Evolutionary conservation across 2,888 invertebrate genomes (phyloP).

Genomic region (Piscicola geometra): DNA sequence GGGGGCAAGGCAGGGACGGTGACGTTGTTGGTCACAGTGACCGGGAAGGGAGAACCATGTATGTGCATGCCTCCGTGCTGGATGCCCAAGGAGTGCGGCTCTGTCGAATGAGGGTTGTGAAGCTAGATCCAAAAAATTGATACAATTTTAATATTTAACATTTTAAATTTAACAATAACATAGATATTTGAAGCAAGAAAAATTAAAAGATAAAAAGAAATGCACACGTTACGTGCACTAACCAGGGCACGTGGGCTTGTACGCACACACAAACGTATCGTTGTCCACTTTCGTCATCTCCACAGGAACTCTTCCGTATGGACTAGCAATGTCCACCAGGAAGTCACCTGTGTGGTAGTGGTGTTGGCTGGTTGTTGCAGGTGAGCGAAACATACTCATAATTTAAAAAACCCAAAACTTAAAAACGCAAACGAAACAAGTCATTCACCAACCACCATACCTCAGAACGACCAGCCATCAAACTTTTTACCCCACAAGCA

Average conservation of each 20-base stretch:
- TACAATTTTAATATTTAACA: too few relatives aligned
- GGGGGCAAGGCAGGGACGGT: background rate
- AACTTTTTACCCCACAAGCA: too few relatives aligned
- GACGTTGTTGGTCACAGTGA: background rate
- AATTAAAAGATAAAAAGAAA: too few relatives aligned
- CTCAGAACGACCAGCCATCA: too few relatives aligned
- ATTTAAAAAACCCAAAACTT: too few relatives aligned
- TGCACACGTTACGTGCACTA: background rate
- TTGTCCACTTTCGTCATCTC: background rate
- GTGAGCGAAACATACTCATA: too few relatives aligned
- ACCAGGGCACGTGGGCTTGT: background rate
- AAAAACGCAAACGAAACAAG: too few relatives aligned
- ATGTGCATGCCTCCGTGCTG: background rate
- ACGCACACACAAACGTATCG: background rate
- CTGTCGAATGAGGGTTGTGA: background rate
- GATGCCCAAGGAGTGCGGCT: background rate
- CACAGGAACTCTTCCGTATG: background rate
- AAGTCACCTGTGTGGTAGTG: background rate
- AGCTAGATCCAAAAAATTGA: too few relatives aligned
- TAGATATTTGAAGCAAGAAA: too few relatives aligned
- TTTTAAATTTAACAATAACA: too few relatives aligned
- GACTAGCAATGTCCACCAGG: background rate
- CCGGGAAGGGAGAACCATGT: background rate
- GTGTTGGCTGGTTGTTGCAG: too few relatives aligned
- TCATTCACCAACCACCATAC: too few relatives aligned